Base-by-base conservation (phyloP, 2,113 vertebrate genomes). In the Pseudorhombus dupliciocellatus region DNA sequence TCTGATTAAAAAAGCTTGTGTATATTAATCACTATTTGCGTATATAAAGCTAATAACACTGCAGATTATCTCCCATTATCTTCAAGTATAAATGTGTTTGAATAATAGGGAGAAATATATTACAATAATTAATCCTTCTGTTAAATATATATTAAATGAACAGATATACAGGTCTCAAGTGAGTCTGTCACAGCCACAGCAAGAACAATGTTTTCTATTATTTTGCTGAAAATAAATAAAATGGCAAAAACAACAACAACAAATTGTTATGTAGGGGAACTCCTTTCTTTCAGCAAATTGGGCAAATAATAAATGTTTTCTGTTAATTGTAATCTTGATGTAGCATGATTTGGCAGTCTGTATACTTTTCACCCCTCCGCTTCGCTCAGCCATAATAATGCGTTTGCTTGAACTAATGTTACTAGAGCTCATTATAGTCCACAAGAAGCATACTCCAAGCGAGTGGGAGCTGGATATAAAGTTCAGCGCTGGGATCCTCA, bases 371-470 rank as follows among this genome's bases (percentile, higher is more conserved):
- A 65, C 28, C 10, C 18, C 8, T 57, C 12, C 22, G 34, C 59
- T n/a, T 28, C 16, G 24, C 20, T 5, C 3, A 5, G 18, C 18
- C 54, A 65, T 61, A 65, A 26, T n/a, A n/a, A n/a, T n/a, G n/a
- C n/a, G n/a, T n/a, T n/a, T n/a, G n/a, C 26, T 4, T 50, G 6
- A 14, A 48, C 2, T 11, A n/a, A 50, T 22, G 53, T 51, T 42
- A 72, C 37, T 37, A 5, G 21, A 25, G 57, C 57, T 70, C 9
- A 50, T 70, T 70, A 59, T 18, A 51, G 44, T 10, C 20, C 5
- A 7, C 16, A 15, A 50, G 26, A 12, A 16, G 16, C 3, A 21
- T 37, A 37, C 22, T 52, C 24, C 18, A 40, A 51, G 25, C 7
- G 20, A 30, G 57, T 25, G 31, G 30, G 22, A 42, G 26, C 16